Percentiles rank a stretch among this genome's conserved stretches.
phyloP scores from a whole-genome alignment of 1,140 invertebrate genomes.

The Micrasema minimum region DNA sequence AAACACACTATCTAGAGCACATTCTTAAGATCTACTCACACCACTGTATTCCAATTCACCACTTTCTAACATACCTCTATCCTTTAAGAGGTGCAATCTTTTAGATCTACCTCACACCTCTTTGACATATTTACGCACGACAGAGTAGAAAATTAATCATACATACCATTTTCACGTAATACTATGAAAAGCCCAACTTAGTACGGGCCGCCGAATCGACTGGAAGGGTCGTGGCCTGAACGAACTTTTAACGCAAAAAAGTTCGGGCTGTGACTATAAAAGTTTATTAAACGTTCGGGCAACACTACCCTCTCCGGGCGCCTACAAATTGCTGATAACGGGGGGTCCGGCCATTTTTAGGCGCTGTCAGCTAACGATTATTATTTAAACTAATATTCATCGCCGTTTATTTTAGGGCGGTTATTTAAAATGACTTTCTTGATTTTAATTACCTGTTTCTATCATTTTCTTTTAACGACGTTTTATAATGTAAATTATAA shows the following conservation, averaged over 20 bases:
- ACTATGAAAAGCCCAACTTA: constrained; percentile 15
- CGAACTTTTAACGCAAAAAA: constrained; percentile 29
- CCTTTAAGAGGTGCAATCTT: too few species aligned
- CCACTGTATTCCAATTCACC: too few species aligned
- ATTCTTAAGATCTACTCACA: too few species aligned
- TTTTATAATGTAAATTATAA: too few species aligned
- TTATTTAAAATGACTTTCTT: too few species aligned
- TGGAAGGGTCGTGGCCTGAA: constrained; percentile 23
- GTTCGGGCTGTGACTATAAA: constrained; percentile 36
- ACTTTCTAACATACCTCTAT: too few species aligned
- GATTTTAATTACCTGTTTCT: too few species aligned
- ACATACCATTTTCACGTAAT: constrained; percentile 29
- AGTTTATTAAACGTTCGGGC: constrained; percentile 46
- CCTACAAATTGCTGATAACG: constrained; percentile 41
- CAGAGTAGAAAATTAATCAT: constrained; percentile 20
- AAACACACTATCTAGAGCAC: too few species aligned
- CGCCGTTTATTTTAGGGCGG: constrained; percentile 8
- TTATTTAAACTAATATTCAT: constrained; percentile 38
- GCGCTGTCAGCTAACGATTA: constrained; percentile 34
- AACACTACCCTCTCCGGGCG: constrained; percentile 31
- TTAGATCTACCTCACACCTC: background rate
- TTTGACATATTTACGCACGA: constrained; percentile 5
- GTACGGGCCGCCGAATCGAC: constrained; percentile 28
- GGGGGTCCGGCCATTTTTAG: background rate
- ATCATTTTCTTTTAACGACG: too few species aligned